A percentile compares a stretch with the other conserved stretches of the same genome.
phyloP scores from a whole-genome alignment of 2,113 vertebrate species.

The Ondatra zibethicus region DNA sequence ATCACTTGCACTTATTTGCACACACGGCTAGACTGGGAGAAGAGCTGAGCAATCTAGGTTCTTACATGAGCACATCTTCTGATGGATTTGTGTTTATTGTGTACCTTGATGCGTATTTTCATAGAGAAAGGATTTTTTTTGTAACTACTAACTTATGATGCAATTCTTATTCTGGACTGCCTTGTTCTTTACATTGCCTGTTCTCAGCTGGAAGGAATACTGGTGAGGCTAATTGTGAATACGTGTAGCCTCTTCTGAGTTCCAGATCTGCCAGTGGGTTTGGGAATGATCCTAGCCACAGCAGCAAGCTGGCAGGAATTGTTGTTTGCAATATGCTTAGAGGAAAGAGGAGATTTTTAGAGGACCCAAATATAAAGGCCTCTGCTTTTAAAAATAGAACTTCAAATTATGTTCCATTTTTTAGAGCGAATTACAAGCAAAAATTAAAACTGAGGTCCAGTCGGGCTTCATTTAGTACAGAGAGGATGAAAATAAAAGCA shows the following conservation, averaged over 20 bases:
- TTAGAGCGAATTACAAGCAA: conserved; percentile 27
- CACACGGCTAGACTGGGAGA: not conserved
- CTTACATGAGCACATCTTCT: not conserved
- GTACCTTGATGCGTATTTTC: not conserved
- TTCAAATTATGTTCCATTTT: conserved; percentile 19
- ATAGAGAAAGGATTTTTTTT: not conserved
- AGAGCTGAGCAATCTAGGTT: not conserved
- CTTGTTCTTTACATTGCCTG: not conserved
- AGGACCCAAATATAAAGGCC: not conserved
- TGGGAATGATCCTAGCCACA: not conserved
- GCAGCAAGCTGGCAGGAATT: not conserved
- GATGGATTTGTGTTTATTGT: not conserved
- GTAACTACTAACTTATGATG: not conserved
- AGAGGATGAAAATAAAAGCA: not conserved
- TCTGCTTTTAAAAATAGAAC: not conserved
- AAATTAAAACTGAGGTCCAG: not conserved
- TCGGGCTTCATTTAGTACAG: not conserved
- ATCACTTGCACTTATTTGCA: not conserved
- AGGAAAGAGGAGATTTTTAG: not conserved
- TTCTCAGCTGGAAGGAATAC: not conserved
- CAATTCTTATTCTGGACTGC: not conserved
- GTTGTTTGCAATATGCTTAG: not conserved
- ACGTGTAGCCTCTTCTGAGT: not conserved
- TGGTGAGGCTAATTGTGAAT: not conserved
- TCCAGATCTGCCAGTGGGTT: not conserved